phyloP scores from a whole-genome alignment of 2,113 vertebrate species.

The Albula glossodonta region DNA sequence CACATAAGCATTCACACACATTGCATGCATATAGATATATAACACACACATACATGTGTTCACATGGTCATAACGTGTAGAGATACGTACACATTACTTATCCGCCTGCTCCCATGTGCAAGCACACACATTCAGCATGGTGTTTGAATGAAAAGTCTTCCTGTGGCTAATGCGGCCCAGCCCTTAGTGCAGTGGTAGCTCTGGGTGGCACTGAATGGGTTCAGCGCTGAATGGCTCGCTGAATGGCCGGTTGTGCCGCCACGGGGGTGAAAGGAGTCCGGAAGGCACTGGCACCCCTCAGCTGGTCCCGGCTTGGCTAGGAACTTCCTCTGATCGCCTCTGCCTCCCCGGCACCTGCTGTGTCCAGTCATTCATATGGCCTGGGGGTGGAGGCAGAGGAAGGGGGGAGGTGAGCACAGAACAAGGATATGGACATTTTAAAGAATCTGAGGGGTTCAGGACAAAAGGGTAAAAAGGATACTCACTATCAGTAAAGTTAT shows the following conservation, averaged over 20 bases:
- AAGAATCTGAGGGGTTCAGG: neutral
- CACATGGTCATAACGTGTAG: too few relatives aligned
- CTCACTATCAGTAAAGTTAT: neutral
- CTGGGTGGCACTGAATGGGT: neutral
- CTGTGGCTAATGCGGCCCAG: neutral
- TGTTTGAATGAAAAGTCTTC: neutral
- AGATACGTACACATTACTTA: too few relatives aligned
- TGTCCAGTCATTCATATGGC: conserved; percentile 19
- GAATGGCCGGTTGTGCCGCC: conserved; percentile 64
- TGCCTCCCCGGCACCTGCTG: conserved; percentile 39
- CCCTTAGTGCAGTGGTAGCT: neutral
- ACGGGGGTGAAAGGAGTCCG: conserved; percentile 62
- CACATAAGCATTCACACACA: too few relatives aligned
- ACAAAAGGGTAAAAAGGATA: neutral
- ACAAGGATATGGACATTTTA: neutral
- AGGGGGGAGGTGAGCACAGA: neutral
- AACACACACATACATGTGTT: too few relatives aligned
- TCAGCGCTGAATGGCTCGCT: conserved; percentile 28
- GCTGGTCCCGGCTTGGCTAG: conserved; percentile 55
- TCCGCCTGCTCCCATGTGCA: too few relatives aligned
- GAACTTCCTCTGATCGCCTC: conserved; percentile 55
- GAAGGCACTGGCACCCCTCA: conserved; percentile 64
- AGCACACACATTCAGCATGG: neutral
- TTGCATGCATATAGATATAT: too few relatives aligned
- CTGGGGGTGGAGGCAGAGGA: neutral